Base-by-base conservation (phyloP, 2,797 vertebrate species). In the Pangasius mekongensis region DNA sequence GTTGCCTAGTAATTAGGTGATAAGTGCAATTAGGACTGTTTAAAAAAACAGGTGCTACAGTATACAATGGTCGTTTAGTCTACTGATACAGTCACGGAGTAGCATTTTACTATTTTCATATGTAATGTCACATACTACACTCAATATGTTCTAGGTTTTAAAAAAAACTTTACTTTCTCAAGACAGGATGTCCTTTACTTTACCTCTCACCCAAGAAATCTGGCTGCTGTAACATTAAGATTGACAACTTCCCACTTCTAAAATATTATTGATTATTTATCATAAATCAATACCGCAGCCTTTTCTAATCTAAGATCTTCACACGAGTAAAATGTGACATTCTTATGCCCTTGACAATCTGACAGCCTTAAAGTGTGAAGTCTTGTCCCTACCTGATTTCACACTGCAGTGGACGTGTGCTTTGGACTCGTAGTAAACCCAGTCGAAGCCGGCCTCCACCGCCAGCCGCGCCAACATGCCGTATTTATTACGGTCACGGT, bases 341-440 rank as follows among this genome's bases (percentile, higher is more conserved):
- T 43, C 4, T 2, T 13, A 80, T 84, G 84, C 22, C 47, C 39
- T 80, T 85, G 33, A 33, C 20, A 18, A 43, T 69, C 64, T 62
- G 22, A 77, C 3, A 43, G 71, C 5, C 24, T 77, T n/a, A 6
- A 74, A 47, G 24, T 74, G 39, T 10, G 24, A 69, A 62, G 86
- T 64, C 58, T 84, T 88, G 33, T 76, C 67, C 52, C 93, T 96
- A 99, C 99, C 98, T 94, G 99, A 99, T 93, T 99, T 99, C 92
- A 99, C 98, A 0, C 98, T 99, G 93, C 99, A 99, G 95, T 99
- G 99, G 92, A 99, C 97, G 89, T 99, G 98, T 7, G 97, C 98
- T 95, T 99, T 99, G 92, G 98, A 99, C 92, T 99, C 98, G 0
- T 99, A 99, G 95, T 98, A 98, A 92, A 99, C 98, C 98, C 98